Base-by-base conservation (phyloP, 2,888 invertebrate genomes). In the Palloptera scutellata region DNA sequence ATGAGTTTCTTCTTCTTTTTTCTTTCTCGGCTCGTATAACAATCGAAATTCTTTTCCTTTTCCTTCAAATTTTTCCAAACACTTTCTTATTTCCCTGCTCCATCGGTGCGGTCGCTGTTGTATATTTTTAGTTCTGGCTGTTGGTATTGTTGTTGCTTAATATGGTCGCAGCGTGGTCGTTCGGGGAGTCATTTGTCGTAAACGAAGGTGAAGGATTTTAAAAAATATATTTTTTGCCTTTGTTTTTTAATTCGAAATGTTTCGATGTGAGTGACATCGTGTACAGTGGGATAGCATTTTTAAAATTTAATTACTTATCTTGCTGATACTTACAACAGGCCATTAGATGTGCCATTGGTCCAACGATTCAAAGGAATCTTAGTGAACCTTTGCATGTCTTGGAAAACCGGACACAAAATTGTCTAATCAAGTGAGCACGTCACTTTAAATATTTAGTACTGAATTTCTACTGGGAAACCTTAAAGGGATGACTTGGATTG, bases 121-220 rank as follows among this genome's bases (percentile, higher is more conserved):
- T 57, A 43, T 68, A 58, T 64, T 64, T 66, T 58, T 64, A 66
- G 64, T 61, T 61, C 19, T 51, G 30, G 42, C 57, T 67, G 48
- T 48, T 40, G 51, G 63, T 48, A 65, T 53, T 67, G 61, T 57
- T 54, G 45, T 53, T 59, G 64, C 66, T 65, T 66, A 41, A 57
- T 66, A 51, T 48, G 68, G 64, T 53, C 52, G 67, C 66, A 40
- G 54, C 64, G 57, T 61, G 75, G 78, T 73, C 81, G 79, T 78
- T 79, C 66, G 72, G 80, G 82, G 80, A 79, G 77, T 82, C 79
- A 82, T 81, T 81, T 81, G 81, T 81, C 6, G 77, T 77, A 75
- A 79, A 72, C 74, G 76, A 77, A 78, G 77, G 76, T 82, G 81
- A 78, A 78, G 77, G 77, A 79, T 80, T 81, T 81, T 77, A 77